Evolutionary conservation across 2,888 invertebrate genomes (phyloP).

Genomic region (Drosophila dives): DNA sequence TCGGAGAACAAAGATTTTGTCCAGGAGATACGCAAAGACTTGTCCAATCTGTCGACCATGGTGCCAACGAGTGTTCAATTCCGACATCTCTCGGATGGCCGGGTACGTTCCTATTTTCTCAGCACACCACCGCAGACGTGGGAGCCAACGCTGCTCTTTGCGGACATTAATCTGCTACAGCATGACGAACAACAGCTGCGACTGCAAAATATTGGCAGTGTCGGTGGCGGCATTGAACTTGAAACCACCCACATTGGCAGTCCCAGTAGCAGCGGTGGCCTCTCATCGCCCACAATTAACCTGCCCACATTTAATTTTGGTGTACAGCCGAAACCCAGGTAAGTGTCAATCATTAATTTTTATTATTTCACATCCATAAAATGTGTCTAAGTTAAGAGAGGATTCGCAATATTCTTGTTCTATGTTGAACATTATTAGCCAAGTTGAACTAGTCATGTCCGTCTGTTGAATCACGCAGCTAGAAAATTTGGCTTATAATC

Average conservation of each 20-base stretch:
- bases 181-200: slow-evolving; percentile 72
- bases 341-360: neutral
- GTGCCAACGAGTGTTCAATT: slow-evolving; percentile 93
- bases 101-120: slow-evolving; percentile 94
- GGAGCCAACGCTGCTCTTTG: slow-evolving; percentile 95
- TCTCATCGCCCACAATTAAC: slow-evolving; percentile 51
- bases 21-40: slow-evolving; percentile 91
- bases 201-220: slow-evolving; percentile 48
- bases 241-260: slow-evolving; percentile 28
- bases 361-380: neutral
- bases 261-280: slow-evolving; percentile 41
- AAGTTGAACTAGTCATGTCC: neutral
- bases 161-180: slow-evolving; percentile 89
- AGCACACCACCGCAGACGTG: slow-evolving; percentile 94
- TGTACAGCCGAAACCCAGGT: slow-evolving; percentile 57
- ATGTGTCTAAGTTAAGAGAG: neutral
- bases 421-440: neutral
- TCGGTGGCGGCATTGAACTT: slow-evolving; percentile 14
- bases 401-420: neutral
- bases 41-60: slow-evolving; percentile 92
- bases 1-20: slow-evolving; percentile 92
- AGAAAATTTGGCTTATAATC: neutral
- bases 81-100: slow-evolving; percentile 91
- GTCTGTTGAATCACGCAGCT: neutral
- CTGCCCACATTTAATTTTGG: slow-evolving; percentile 49